Conservation (phyloP, 2,888 invertebrate species). For the Creontiades dilutus region DNA sequence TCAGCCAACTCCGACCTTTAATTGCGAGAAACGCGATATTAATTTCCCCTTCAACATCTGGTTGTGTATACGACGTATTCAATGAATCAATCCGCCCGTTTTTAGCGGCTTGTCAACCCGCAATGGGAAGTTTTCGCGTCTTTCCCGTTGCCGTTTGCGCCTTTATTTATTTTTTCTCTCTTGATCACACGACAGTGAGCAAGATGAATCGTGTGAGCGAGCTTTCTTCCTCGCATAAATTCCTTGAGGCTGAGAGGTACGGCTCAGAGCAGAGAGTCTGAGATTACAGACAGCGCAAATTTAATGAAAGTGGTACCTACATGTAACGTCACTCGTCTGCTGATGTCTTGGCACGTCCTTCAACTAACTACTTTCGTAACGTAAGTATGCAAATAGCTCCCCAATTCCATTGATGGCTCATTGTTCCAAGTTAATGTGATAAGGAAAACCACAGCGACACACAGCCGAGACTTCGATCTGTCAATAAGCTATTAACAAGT, state of each 20-base stretch:
- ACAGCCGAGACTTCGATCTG: too few relatives aligned
- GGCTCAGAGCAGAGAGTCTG: neutral
- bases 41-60: slow-evolving; percentile 42
- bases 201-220: slow-evolving; percentile 14
- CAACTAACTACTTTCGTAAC: neutral
- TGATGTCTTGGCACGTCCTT: neutral
- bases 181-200: slow-evolving; percentile 16
- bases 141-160: neutral
- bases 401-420: neutral
- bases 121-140: neutral
- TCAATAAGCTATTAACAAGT: too few relatives aligned
- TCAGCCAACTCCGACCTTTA: slow-evolving; percentile 15
- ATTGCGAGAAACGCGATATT: slow-evolving; percentile 53
- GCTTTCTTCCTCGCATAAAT: neutral
- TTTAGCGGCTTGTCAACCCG: neutral
- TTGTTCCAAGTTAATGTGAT: neutral
- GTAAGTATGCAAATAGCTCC: neutral
- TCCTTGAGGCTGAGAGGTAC: neutral
- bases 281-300: neutral
- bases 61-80: neutral
- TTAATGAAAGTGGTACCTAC: neutral
- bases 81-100: slow-evolving; percentile 34
- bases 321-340: neutral
- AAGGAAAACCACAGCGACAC: too few relatives aligned
- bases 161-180: neutral